Evolutionary conservation across 1,140 invertebrate species (phyloP), one percentile per base, ranked within the genome.

Genomic region (Ceratina japonica): DNA sequence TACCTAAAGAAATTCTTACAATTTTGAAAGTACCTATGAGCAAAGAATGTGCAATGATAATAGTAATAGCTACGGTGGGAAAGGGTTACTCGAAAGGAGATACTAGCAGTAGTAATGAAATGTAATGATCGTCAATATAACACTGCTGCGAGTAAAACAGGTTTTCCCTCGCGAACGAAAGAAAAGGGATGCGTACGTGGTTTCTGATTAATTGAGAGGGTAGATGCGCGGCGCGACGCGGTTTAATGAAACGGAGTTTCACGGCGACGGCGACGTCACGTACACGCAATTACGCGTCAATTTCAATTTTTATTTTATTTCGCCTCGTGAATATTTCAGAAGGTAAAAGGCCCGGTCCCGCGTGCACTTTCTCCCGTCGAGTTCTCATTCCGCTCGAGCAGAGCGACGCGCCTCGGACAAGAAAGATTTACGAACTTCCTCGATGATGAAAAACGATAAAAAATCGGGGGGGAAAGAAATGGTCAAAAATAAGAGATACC

Each of bases 231-330:
- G n/a, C 4, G 18, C 15, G 49, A n/a, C 68, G 27, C 68, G 69
- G 37, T 7, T 44, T 8, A 44, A 44, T 10, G 37, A 44, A 44
- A 7, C 37, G 10, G 10, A 44, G 37, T 44, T 44, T 44, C 37
- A 44, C 37, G 4, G 27, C 27, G 44, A 51, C 58, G 66, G 16
- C 27, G 31, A 44, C 49, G 59, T 72, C 75, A 54, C 75, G 75
- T 77, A 77, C 66, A 58, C 51, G 68, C 54, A 78, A 78, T 72
- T 78, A 78, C 75, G 20, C 75, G 69, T 63, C 58, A 78, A 49
- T 78, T 78, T 63, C 16, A 72, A 63, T 78, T 76, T 78, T 78
- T 78, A 44, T 78, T 72, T 64, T 72, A 78, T 78, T 63, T 72
- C 51, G 75, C n/a, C 69, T 37, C 4, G 59, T 64, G 69, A 78